These are phyloP conservation scores for Drosophila ustulata DNA, from an alignment of 2,888 invertebrate genomes.

Conservation along the genomic window DNA sequence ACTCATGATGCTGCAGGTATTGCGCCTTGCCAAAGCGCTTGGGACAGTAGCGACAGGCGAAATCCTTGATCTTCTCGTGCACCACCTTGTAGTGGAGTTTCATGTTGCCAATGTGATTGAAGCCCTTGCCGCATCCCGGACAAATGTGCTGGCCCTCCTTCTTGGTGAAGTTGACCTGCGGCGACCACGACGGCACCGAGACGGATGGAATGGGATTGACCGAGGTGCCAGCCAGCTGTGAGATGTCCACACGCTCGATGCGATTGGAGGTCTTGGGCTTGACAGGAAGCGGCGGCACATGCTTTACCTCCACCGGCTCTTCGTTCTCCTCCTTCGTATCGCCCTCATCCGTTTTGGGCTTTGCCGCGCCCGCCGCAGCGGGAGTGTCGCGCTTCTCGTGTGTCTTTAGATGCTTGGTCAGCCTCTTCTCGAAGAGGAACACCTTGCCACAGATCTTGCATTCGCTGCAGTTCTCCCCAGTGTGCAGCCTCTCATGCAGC, in stretches of 20 bases:
- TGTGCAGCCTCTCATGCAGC: constrained; percentile 81
- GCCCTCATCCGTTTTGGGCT: background rate
- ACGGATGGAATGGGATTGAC: constrained; percentile 82
- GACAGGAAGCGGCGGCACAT: background rate
- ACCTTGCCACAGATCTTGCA: constrained; percentile 81
- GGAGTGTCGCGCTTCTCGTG: constrained; percentile 77
- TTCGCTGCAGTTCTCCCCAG: constrained; percentile 81
- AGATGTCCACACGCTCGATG: constrained; percentile 69
- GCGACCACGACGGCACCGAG: constrained; percentile 81
- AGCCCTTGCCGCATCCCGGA: constrained; percentile 81
- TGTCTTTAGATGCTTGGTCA: constrained; percentile 80
- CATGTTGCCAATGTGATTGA: constrained; percentile 82
- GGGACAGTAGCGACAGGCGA: constrained; percentile 82
- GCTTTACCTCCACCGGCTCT: background rate
- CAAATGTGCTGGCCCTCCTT: constrained; percentile 83
- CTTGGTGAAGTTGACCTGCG: constrained; percentile 83
- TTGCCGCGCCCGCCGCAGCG: background rate
- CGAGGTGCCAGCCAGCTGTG: constrained; percentile 80
- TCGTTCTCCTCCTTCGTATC: background rate
- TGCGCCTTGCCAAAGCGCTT: constrained; percentile 83
- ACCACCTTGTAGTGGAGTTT: constrained; percentile 82
- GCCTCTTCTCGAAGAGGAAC: constrained; percentile 79
- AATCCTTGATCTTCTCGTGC: constrained; percentile 83
- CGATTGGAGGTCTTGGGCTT: constrained; percentile 49
- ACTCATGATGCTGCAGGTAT: constrained; percentile 83